Evolutionary conservation across 2,888 invertebrate genomes (phyloP).

Genomic region (Zhuqinia jingwanae): DNA sequence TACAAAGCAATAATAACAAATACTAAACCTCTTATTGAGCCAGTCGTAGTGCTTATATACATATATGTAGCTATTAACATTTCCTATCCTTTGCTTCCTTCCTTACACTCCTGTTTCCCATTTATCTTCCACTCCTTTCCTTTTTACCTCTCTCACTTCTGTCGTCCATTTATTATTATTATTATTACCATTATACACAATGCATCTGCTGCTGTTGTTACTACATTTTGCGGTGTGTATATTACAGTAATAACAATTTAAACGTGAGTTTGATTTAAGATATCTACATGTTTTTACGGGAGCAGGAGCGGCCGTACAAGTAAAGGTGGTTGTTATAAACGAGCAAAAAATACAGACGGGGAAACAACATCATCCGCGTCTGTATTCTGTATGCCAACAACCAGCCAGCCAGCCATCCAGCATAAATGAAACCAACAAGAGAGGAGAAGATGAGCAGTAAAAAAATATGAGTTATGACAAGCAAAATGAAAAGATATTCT

Average conservation of each 20-base stretch:
- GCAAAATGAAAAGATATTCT: slow-evolving; percentile 56
- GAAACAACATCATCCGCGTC: slow-evolving; percentile 43
- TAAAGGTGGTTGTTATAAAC: slow-evolving; percentile 10
- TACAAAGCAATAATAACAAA: slow-evolving; percentile 19
- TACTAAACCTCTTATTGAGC: slow-evolving; percentile 42
- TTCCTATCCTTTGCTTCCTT: slow-evolving; percentile 13
- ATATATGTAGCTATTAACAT: background rate
- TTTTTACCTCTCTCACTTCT: slow-evolving; percentile 5
- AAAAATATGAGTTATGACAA: slow-evolving; percentile 65
- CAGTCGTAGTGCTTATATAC: background rate
- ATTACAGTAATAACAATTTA: slow-evolving; percentile 67
- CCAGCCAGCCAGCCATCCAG: background rate
- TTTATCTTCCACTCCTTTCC: slow-evolving; percentile 57
- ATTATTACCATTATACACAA: slow-evolving; percentile 35
- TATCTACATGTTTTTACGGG: slow-evolving; percentile 19
- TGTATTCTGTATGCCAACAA: background rate
- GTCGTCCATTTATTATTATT: slow-evolving; percentile 43
- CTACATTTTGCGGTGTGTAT: slow-evolving; percentile 58
- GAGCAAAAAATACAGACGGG: slow-evolving; percentile 8
- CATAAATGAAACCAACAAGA: slow-evolving; percentile 29
- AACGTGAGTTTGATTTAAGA: slow-evolving; percentile 62
- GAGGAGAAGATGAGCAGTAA: slow-evolving; percentile 46
- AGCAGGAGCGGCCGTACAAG: background rate
- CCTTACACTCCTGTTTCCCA: slow-evolving; percentile 32
- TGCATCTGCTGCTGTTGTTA: slow-evolving; percentile 51